These are phyloP conservation scores for Podarcis muralis DNA, from an alignment of 2,113 vertebrate genomes.

Conservation along the genomic window DNA sequence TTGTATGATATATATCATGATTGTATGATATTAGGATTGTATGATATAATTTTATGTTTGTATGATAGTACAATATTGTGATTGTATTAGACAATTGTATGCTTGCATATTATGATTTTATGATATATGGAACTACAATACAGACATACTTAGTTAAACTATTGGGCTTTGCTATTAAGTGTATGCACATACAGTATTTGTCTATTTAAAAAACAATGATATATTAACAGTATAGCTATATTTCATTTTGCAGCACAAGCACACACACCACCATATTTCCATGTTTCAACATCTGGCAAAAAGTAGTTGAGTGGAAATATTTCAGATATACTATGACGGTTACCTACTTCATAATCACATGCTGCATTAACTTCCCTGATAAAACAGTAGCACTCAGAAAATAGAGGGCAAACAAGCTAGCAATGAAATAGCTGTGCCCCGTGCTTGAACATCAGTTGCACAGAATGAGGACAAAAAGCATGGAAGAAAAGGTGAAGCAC, in stretches of 20 bases:
- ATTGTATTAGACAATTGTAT: too few species aligned
- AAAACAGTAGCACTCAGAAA: constrained; percentile 31
- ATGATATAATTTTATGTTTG: too few species aligned
- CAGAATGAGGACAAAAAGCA: constrained; percentile 8
- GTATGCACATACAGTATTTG: background rate
- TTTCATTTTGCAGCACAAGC: background rate
- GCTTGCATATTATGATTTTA: too few species aligned
- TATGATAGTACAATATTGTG: too few species aligned
- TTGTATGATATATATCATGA: too few species aligned
- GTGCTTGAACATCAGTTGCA: constrained; percentile 12
- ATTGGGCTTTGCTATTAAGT: background rate
- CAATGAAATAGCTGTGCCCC: constrained; percentile 12
- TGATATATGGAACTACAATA: background rate
- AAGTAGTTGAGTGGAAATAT: constrained; percentile 39
- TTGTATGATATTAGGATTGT: too few species aligned
- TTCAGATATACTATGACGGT: constrained; percentile 28
- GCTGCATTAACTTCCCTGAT: constrained; percentile 37
- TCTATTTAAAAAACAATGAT: background rate
- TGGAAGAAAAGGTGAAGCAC: constrained; percentile 9
- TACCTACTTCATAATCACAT: constrained; percentile 43
- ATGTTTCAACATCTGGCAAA: background rate
- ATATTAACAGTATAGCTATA: background rate
- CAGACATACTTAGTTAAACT: background rate
- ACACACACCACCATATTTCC: background rate
- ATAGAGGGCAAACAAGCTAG: constrained; percentile 17